Evolutionary conservation across 2,888 invertebrate genomes (phyloP).

Genomic region (Andrena chrysosceles): DNA sequence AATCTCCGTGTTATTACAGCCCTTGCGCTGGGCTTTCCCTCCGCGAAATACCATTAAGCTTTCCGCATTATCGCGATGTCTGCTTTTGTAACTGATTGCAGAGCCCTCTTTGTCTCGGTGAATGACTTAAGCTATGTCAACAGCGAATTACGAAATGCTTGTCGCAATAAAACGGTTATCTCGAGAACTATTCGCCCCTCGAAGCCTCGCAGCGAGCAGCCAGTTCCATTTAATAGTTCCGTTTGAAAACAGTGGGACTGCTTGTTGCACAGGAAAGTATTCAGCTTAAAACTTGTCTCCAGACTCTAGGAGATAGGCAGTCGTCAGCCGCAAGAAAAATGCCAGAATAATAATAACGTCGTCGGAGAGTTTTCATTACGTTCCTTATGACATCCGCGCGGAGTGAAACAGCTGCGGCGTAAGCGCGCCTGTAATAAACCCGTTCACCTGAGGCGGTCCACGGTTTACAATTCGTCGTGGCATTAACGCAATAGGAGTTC

Average conservation of each 20-base stretch:
- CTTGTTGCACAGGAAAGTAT: not conserved
- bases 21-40: not conserved
- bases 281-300: not conserved
- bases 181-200: not conserved
- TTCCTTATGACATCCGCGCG: not conserved
- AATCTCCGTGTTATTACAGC: conserved; percentile 5
- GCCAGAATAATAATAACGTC: not conserved
- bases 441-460: not conserved
- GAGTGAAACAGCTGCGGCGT: not conserved
- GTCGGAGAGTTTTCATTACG: not conserved
- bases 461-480: conserved; percentile 1
- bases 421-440: conserved; percentile 8
- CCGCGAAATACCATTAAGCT: conserved; percentile 8
- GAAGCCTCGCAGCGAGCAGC: not conserved
- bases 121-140: not conserved
- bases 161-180: not conserved
- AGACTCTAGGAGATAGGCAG: not conserved
- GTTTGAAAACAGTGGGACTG: not conserved
- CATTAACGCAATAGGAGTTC: not conserved
- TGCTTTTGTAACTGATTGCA: not conserved
- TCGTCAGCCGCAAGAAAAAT: not conserved
- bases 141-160: not conserved
- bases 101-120: not conserved
- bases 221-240: not conserved
- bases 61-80: conserved; percentile 9